Evolutionary conservation across 2,113 vertebrate species (phyloP), one percentile per base, ranked within the genome.

Genomic region (Garra rufa): DNA sequence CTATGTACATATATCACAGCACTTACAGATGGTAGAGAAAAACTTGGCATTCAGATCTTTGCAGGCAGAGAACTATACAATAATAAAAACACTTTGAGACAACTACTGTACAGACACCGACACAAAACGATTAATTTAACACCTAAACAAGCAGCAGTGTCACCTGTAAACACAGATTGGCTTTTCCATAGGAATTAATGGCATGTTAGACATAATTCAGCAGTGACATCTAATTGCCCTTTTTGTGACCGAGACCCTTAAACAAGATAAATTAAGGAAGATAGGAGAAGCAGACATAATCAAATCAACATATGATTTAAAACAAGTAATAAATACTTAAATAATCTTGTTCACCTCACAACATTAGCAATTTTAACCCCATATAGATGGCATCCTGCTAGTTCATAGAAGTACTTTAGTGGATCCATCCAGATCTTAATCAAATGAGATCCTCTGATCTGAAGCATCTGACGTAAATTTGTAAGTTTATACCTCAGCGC

Each of bases 261-360:
- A 91, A 88, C 78, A 85, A 19, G 73, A 73, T 55, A 84, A 38
- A 80, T 26, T 43, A 78, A 78, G 34, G 2, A 81, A 81, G 79
- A 69, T 38, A 63, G 43, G 28, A 50, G 34, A 59, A 11, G 11
- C 21, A 63, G 0, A 78, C 21, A 34, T 4, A 34, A 69, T 71
- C 19, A 65, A 77, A 83, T 24, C 38, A 57, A 46, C 50, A 84
- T 17, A 48, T 52, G 24, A 86, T 17, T 48, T 85, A 88, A 87
- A 86, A 87, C 26, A 52, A 89, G 80, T 80, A 86, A 92, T 91
- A 94, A 92, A 93, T 92, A 93, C 38, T 91, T 92, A 93, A 92
- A 93, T 90, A 92, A 89, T 21, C 59, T 71, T 26, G 19, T 82
- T 82, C 70, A 63, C 28, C 17, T 76, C 85, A 82, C 67, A 83